Evolutionary conservation across 2,888 invertebrate species (phyloP).

Genomic region (Microctonus hyperodae): DNA sequence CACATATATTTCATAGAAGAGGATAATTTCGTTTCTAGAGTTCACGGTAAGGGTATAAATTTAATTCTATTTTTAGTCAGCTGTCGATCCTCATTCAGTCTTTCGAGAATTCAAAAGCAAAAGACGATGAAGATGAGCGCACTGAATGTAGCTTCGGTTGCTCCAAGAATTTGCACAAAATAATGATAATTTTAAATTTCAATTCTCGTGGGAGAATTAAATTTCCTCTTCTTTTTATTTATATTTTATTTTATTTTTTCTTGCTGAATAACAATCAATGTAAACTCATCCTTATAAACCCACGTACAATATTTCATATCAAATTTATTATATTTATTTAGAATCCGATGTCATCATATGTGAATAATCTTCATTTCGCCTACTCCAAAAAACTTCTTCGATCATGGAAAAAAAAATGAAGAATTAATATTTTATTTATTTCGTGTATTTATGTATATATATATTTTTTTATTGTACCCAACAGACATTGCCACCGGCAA

Average conservation of each 20-base stretch:
- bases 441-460: background rate
- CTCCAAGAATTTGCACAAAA: background rate
- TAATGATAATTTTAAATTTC: background rate
- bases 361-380: background rate
- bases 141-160: background rate
- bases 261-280: background rate
- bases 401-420: background rate
- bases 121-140: background rate
- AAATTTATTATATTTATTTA: background rate
- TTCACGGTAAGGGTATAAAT: conserved; percentile 58
- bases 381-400: background rate
- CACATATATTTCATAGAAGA: conserved; percentile 36
- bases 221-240: background rate
- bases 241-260: background rate
- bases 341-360: background rate
- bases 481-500: conserved; percentile 30
- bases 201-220: background rate
- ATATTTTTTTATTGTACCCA: conserved; percentile 39
- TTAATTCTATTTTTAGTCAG: conserved; percentile 54
- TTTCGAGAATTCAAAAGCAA: conserved; percentile 16
- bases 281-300: background rate
- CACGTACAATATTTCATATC: background rate
- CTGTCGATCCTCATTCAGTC: conserved; percentile 45
- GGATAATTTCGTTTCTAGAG: conserved; percentile 55
- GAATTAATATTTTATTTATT: background rate